Base-by-base conservation (phyloP, 2,797 vertebrate genomes). In the Jordanella pulchra region DNA sequence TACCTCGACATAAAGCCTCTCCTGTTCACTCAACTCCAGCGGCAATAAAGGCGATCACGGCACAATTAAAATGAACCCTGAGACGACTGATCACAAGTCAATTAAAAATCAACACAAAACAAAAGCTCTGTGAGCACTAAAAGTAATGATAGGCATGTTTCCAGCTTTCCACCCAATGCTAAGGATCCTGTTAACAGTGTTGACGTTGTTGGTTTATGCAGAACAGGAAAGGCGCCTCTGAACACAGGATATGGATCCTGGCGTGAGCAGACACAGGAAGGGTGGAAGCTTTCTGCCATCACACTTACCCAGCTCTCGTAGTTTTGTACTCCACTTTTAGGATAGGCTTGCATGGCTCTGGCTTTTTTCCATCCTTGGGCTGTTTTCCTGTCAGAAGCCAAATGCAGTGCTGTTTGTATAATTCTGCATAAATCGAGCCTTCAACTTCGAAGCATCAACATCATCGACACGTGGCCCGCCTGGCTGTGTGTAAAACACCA, bases 251-350 rank as follows among this genome's bases (percentile, higher is more conserved):
- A 77, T 75, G 69, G 73, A 81, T 82, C 76, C 69, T 80, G 77
- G 79, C 69, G 13, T 25, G 60, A 73, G 75, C 67, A 84, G 77
- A 79, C 76, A 89, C 84, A 89, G 89, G 89, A 89, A 86, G 86
- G 87, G 89, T 42, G 88, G 65, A 54, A 70, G 73, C 54, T 48
- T 1, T 42, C 65, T 67, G 54, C 73, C 75, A 30, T 76, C 75
- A 81, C 60, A 81, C 97, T 96, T 92, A 99, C 98, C 98, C 97
- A 86, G 95, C 92, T 92, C 95, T 95, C 60, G 97, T 96, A 67
- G 97, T 99, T 95, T 98, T 99, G 92, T 98, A 99, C 85, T 99
- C 98, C 94, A 99, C 98, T 91, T 99, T 99, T 80, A 99, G 94
- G 79, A 99, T 99, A 84, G 98, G 98, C 93, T 98, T 98, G 93